phyloP scores from a whole-genome alignment of 2,113 vertebrate species.

The Paratilapia polleni region DNA sequence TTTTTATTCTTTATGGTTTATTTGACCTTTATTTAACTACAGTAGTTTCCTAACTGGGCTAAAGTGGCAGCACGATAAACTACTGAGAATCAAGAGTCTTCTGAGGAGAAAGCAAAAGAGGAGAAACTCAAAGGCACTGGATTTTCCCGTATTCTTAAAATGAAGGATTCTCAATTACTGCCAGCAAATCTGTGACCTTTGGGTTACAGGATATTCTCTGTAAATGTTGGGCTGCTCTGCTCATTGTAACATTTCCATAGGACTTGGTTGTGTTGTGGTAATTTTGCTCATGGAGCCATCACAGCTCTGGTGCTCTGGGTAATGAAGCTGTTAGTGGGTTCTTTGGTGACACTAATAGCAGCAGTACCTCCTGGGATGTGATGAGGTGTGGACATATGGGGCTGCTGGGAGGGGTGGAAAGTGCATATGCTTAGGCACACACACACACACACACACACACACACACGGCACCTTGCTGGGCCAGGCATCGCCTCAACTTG shows the following conservation, averaged over 20 bases:
- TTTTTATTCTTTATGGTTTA: neutral
- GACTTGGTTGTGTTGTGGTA: slow-evolving; percentile 41
- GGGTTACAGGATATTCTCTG: neutral
- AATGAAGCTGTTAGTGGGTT: slow-evolving; percentile 72
- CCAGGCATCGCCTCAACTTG: slow-evolving; percentile 70
- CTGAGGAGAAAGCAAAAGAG: accelerated
- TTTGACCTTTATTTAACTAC: neutral
- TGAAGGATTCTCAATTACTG: neutral
- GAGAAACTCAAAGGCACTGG: neutral
- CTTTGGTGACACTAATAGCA: slow-evolving; percentile 71
- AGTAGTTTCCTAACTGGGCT: neutral
- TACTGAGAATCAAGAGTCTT: neutral
- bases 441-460: slow-evolving; percentile 12
- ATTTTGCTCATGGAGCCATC: slow-evolving; percentile 38
- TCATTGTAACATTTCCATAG: neutral
- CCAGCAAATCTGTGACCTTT: neutral
- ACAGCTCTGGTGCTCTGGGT: slow-evolving; percentile 53
- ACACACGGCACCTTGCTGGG: slow-evolving; percentile 53
- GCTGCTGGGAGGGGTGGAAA: slow-evolving; percentile 43
- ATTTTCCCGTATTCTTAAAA: neutral
- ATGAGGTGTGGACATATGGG: slow-evolving; percentile 66
- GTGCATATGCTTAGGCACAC: neutral
- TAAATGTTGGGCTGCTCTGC: neutral
- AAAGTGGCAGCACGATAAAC: neutral
- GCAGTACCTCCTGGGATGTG: slow-evolving; percentile 58